Evolutionary conservation across 2,797 vertebrate species (phyloP).

Genomic region (Malurus splendens): DNA sequence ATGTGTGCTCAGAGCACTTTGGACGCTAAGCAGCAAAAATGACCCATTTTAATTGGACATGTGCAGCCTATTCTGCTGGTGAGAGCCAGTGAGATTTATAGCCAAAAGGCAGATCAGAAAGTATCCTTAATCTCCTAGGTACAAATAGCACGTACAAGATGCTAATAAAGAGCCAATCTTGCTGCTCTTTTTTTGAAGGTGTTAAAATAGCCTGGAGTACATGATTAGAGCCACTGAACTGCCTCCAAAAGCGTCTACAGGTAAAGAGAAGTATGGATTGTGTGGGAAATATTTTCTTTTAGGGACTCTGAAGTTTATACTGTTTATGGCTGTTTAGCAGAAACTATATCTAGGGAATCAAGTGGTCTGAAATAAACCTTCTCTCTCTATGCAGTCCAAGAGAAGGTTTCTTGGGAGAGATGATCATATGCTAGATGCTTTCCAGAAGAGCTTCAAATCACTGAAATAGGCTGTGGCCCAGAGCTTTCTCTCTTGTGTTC

Average conservation of each 20-base stretch:
- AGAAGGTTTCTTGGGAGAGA: neutral
- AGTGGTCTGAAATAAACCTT: neutral
- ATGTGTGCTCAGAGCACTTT: neutral
- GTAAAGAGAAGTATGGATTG: neutral
- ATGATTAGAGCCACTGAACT: neutral
- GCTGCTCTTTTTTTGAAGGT: neutral
- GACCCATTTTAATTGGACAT: rapidly evolving
- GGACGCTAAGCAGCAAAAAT: neutral
- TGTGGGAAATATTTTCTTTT: neutral
- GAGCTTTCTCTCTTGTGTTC: neutral
- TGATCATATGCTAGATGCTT: neutral
- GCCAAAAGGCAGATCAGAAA: neutral
- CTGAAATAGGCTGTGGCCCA: neutral
- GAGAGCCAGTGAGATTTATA: neutral
- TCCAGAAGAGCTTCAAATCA: neutral
- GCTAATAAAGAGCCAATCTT: neutral
- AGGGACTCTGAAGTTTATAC: neutral
- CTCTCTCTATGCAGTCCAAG: neutral
- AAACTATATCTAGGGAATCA: neutral
- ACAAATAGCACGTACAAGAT: rapidly evolving
- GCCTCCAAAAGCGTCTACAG: neutral
- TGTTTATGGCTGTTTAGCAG: neutral
- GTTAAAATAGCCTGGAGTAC: neutral
- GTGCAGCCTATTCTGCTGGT: neutral
- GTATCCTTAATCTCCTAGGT: neutral